A percentile compares a stretch with the other conserved stretches of the same genome.
Conservation (phyloP, 2,797 vertebrate genomes). For the Leuciscus waleckii region DNA sequence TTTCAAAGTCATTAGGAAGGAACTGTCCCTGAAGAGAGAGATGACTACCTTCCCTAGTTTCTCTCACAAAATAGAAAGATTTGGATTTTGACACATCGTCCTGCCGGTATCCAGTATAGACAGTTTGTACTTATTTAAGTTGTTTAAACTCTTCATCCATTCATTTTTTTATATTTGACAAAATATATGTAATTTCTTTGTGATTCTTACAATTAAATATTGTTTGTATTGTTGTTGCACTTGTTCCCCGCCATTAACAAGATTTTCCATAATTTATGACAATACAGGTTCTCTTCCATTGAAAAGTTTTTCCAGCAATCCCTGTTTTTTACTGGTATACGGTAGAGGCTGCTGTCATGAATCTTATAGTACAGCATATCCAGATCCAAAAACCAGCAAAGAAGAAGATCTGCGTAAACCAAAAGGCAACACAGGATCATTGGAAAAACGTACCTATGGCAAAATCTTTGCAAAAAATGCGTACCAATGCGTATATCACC, state of each 20-base stretch:
- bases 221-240: not conserved
- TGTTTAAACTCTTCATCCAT: not conserved
- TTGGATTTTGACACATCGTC: not conserved
- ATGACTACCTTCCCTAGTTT: constrained; percentile 58
- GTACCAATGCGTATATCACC: no score
- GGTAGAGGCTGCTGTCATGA: not conserved
- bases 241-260: not conserved
- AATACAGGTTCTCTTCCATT: not conserved
- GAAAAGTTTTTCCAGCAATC: not conserved
- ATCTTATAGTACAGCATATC: not conserved
- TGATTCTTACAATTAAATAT: not conserved
- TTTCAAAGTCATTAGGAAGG: constrained; percentile 70
- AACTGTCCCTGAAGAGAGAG: constrained; percentile 64
- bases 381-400: not conserved
- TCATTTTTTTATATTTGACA: not conserved
- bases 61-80: constrained; percentile 22
- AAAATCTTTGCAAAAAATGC: no score
- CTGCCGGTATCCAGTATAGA: not conserved
- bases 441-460: no score
- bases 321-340: not conserved
- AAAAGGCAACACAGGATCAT: not conserved
- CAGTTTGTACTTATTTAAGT: not conserved
- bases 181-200: not conserved
- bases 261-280: not conserved
- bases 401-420: not conserved